Evolutionary conservation across 2,113 vertebrate species (phyloP).

Genomic region (Varanus komodoensis): DNA sequence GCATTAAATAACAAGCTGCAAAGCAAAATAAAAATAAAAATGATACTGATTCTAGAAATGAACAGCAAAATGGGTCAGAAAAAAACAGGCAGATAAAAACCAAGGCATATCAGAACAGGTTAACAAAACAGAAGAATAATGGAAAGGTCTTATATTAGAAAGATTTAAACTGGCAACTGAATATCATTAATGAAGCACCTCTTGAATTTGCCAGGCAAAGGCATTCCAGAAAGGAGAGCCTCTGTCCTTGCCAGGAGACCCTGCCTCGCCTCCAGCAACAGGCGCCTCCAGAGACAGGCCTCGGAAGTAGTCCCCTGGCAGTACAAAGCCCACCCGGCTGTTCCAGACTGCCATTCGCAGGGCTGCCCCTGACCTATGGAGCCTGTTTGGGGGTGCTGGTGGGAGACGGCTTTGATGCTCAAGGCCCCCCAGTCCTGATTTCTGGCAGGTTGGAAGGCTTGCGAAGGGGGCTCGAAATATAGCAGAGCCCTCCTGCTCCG

Average conservation of each 20-base stretch:
- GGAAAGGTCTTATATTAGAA: background rate
- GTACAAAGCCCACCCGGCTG: background rate
- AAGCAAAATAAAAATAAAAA: background rate
- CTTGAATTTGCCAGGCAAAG: too few species aligned
- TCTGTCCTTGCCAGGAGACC: background rate
- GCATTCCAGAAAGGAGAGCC: background rate
- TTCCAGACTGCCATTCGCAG: background rate
- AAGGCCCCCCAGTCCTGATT: conserved; percentile 9
- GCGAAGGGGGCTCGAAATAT: background rate
- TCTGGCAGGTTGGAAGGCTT: too few species aligned
- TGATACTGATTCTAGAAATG: background rate
- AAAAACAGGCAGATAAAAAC: background rate
- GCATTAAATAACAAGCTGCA: background rate
- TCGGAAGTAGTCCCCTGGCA: too few species aligned
- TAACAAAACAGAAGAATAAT: background rate
- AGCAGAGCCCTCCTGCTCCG: background rate
- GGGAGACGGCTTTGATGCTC: background rate
- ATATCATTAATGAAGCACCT: background rate
- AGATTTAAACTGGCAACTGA: background rate
- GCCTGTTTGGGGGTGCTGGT: too few species aligned
- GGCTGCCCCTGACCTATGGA: background rate
- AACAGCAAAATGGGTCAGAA: background rate
- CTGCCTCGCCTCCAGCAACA: background rate
- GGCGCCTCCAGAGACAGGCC: too few species aligned
- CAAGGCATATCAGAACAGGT: background rate